A percentile compares a stretch with the other conserved stretches of the same genome.
Evolutionary conservation across 37 sponge, comb jelly and placozoan species (phyloP).

Genomic region (Aphrocallistes beatrix): DNA sequence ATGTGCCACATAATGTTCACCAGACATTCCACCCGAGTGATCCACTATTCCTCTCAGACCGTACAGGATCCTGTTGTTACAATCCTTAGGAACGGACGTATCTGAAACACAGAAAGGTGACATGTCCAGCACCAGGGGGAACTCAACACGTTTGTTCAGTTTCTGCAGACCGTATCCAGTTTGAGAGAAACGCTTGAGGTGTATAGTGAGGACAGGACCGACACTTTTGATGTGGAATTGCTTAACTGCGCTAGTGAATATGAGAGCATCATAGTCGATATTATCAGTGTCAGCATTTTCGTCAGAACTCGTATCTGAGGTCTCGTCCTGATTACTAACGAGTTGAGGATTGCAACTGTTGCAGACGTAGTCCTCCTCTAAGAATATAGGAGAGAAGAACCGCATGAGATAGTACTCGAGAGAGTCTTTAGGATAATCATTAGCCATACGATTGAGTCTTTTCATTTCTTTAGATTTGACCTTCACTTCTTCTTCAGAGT

Average conservation of each 20-base stretch:
- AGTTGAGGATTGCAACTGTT: no score
- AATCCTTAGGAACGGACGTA: constrained; percentile 9
- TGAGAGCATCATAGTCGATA: no score
- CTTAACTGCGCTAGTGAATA: constrained; percentile 43
- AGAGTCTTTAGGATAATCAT: no score
- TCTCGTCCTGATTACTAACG: no score
- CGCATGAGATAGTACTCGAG: no score
- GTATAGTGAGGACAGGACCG: constrained; percentile 58
- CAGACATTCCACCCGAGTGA: constrained; percentile 65
- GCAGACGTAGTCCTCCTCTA: no score
- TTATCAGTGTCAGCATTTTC: no score
- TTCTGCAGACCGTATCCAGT: constrained; percentile 38
- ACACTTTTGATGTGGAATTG: constrained; percentile 41
- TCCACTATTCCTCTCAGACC: constrained; percentile 76
- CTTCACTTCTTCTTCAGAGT: no score
- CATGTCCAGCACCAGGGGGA: constrained; percentile 66
- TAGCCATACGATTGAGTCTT: no score
- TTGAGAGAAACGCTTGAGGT: constrained; percentile 81
- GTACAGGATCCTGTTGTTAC: constrained; percentile 37
- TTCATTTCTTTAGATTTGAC: no score
- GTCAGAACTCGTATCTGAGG: no score
- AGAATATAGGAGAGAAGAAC: no score
- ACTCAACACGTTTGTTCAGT: constrained; percentile 56
- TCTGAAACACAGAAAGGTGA: constrained; percentile 42
- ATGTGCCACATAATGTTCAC: constrained; percentile 85